Base-by-base conservation (phyloP, 1,140 invertebrate species). In the Orchesella cincta region DNA sequence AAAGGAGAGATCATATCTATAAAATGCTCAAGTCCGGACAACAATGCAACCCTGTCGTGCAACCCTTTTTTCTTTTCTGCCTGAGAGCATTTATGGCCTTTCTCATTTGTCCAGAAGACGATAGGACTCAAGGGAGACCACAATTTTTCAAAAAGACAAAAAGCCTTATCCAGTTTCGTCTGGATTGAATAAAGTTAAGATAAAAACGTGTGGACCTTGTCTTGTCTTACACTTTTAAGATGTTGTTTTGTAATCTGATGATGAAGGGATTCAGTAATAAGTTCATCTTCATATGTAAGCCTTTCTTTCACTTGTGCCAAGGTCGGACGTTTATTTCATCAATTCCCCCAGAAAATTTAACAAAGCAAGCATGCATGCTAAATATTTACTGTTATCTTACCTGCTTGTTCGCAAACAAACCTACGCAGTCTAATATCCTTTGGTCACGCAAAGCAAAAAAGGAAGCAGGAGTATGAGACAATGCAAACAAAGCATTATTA, bases 251-350 rank as follows among this genome's bases (percentile, higher is more conserved):
- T 46, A 20, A 46, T 46, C 39, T 8, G 39, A 8, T 8, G 8
- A 46, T n/a, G n/a, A 46, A 12, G 39, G 20, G 20, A 46, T 46
- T 8, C 8, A 46, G 20, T 46, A 20, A 46, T 8, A 46, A 20
- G 8, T 46, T 46, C 8, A 46, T 12, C 8, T 46, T 46, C 20
- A 8, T 46, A 8, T 20, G 8, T 46, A 20, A 46, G 39, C 39
- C 8, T 12, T 46, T 46, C 20, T 20, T 46, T 46, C 20, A 20
- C 20, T 46, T 46, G 62, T 31, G 62, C 62, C 62, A 67, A 67
- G 62, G 62, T 67, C 62, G 62, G 62, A 31, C 62, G 31, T 67
- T 67, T 29, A 8, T 46, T 46, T 46, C 39, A 12, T 46, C 39
- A 46, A n/a, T n/a, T n/a, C n/a, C n/a, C n/a, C n/a, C n/a, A n/a